phyloP scores from a whole-genome alignment of 2,797 vertebrate species.

The Botia almorhae region DNA sequence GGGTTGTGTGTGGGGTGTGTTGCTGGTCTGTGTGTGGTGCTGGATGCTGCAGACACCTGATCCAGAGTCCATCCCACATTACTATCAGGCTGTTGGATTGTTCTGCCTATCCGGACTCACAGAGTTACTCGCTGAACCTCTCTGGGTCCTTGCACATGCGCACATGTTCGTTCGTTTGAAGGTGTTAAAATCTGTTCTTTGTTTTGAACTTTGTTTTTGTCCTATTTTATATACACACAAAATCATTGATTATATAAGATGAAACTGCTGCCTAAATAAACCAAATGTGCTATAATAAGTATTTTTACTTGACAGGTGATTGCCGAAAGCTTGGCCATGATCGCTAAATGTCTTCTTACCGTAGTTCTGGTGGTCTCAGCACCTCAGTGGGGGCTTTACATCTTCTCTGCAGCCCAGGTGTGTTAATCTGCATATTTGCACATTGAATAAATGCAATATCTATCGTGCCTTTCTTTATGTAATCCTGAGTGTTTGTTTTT shows the following conservation, averaged over 20 bases:
- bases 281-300: neutral
- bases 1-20: constrained; percentile 85
- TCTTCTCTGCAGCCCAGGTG: constrained; percentile 94
- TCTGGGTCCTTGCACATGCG: constrained; percentile 93
- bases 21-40: constrained; percentile 89
- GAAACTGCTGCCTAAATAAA: neutral
- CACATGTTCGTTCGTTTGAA: constrained; percentile 94
- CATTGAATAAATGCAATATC: neutral
- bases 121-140: constrained; percentile 91
- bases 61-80: constrained; percentile 83
- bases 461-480: constrained; percentile 22
- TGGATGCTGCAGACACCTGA: constrained; percentile 89
- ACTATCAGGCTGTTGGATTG: constrained; percentile 84
- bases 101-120: constrained; percentile 89
- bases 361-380: constrained; percentile 84
- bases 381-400: constrained; percentile 90
- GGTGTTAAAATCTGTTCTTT: constrained; percentile 67
- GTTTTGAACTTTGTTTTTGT: neutral
- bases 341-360: constrained; percentile 86
- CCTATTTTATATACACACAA: neutral
- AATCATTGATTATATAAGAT: neutral
- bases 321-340: constrained; percentile 90
- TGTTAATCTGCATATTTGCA: neutral
- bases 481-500: constrained; percentile 42
- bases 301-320: constrained; percentile 74